A percentile compares a stretch with the other conserved stretches of the same genome.
Conservation (phyloP, 1,140 invertebrate genomes). For the Drepana arcuata region DNA sequence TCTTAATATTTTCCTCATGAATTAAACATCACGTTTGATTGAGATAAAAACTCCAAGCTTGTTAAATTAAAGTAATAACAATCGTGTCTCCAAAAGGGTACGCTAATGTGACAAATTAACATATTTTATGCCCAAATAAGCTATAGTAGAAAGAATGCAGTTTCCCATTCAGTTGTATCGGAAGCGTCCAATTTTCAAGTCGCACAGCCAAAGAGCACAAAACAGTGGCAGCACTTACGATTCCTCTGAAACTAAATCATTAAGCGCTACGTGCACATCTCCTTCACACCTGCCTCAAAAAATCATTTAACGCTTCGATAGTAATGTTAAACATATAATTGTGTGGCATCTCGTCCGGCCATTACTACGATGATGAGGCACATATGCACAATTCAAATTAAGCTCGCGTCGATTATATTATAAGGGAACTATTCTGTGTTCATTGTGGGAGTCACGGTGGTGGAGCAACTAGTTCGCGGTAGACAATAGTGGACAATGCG, state of each 20-base stretch:
- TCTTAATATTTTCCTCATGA: constrained; percentile 13
- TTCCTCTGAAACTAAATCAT: no score
- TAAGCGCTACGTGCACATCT: neutral
- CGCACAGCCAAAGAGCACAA: neutral
- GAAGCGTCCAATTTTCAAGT: no score
- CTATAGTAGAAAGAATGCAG: constrained; percentile 9
- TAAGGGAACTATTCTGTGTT: no score
- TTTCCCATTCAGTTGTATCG: no score
- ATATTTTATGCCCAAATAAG: constrained; percentile 10
- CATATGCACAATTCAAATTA: constrained; percentile 18
- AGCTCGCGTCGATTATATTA: constrained; percentile 5
- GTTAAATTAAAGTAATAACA: neutral
- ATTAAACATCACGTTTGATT: constrained; percentile 23
- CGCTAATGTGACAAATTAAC: constrained; percentile 15
- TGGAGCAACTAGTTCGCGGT: constrained; percentile 18
- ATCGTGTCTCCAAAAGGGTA: constrained; percentile 9
- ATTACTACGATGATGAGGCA: constrained; percentile 26
- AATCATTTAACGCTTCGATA: constrained; percentile 29
- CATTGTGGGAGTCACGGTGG: constrained; percentile 14
- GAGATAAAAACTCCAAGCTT: no score
- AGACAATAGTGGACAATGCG: constrained; percentile 31
- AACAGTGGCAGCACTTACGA: no score
- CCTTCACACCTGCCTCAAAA: constrained; percentile 18
- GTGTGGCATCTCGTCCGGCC: constrained; percentile 13
- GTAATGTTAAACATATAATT: constrained; percentile 20